Percentiles rank a stretch among this genome's conserved stretches.
Evolutionary conservation across 1,140 invertebrate genomes (phyloP).

Genomic region (Drosophila simulans): DNA sequence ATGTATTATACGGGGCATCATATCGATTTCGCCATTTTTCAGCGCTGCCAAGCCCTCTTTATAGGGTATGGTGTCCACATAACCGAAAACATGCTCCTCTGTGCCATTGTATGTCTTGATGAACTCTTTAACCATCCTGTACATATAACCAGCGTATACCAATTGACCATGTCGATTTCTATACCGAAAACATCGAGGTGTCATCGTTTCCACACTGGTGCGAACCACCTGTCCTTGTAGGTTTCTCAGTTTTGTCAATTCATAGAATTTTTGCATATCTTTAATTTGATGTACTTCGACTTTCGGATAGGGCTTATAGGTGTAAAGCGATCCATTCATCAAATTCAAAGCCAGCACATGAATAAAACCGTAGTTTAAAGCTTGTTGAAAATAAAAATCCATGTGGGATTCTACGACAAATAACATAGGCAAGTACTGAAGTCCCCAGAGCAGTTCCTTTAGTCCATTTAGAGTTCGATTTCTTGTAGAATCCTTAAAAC

Average conservation of each 20-base stretch:
- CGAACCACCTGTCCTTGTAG: slow-evolving; percentile 9
- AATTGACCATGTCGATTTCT: not conserved
- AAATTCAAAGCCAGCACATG: slow-evolving; percentile 15
- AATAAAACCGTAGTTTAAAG: slow-evolving; percentile 10
- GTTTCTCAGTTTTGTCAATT: slow-evolving; percentile 13
- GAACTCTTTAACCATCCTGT: slow-evolving; percentile 25
- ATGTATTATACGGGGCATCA: slow-evolving; percentile 19
- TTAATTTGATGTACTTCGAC: slow-evolving; percentile 2
- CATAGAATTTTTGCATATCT: not conserved
- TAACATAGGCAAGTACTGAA: slow-evolving; percentile 13
- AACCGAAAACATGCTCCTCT: slow-evolving; percentile 11
- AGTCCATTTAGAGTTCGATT: slow-evolving; percentile 3
- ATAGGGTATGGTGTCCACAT: slow-evolving; percentile 10
- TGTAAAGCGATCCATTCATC: slow-evolving; percentile 3
- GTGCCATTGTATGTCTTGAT: slow-evolving; percentile 23
- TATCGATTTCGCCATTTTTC: slow-evolving; percentile 4
- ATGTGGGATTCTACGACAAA: not conserved
- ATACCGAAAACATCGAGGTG: slow-evolving; percentile 33
- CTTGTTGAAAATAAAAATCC: slow-evolving; percentile 9
- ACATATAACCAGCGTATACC: slow-evolving; percentile 35
- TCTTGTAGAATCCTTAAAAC: not conserved
- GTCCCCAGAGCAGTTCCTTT: slow-evolving; percentile 22
- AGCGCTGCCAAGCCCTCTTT: not conserved
- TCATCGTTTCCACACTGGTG: slow-evolving; percentile 22
- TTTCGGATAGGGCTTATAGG: slow-evolving; percentile 24